Base-by-base conservation (phyloP, 2,797 vertebrate genomes). In the Podargus strigoides region DNA sequence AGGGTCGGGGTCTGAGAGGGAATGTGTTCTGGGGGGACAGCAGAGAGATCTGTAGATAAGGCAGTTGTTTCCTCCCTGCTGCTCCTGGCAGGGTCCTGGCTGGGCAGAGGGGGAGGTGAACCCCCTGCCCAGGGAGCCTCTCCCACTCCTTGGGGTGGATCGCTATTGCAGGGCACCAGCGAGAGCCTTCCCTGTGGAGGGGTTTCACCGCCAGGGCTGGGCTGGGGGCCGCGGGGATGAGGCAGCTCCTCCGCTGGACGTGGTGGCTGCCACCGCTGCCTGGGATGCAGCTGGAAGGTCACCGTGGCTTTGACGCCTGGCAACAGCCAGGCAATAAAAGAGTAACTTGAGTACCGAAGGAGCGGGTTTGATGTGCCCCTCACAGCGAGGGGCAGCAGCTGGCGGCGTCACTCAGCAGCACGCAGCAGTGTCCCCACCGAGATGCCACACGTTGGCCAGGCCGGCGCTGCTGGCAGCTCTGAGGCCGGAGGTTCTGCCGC, bases 361-460 rank as follows among this genome's bases (percentile, higher is more conserved):
- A 53, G 22, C 20, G 69, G 3, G 60, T 28, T 56, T 42, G 76
- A 47, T 53, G 37, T 34, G 30, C 39, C 47, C 24, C 4, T 15
- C 27, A 13, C 28, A 14, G 76, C 0, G 4, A 5, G 0, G 0
- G 14, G 36, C 30, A 28, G 87, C 94, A 95, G 93, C 91, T 96
- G 95, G 39, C 3, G 22, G 70, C 58, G 94, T 94, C 89, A 7
- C 75, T 96, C 91, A 69, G 83, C 70, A 32, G 73, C 1, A 0
- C 24, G 59, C 39, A 53, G 82, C 56, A 0, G 8, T 74, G 24
- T 34, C 59, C 59, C 17, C 20, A 0, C 78, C 3, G 27, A 18
- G 52, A 55, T 24, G 8, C 44, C 0, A 3, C 5, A 9, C 4
- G 0, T n/a, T 59, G 28, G 5, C 36, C 53, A 6, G 67, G 34